Evolutionary conservation across 1,140 invertebrate species (phyloP), one percentile per base, ranked within the genome.

Genomic region (Pseudomyrmex concolor): DNA sequence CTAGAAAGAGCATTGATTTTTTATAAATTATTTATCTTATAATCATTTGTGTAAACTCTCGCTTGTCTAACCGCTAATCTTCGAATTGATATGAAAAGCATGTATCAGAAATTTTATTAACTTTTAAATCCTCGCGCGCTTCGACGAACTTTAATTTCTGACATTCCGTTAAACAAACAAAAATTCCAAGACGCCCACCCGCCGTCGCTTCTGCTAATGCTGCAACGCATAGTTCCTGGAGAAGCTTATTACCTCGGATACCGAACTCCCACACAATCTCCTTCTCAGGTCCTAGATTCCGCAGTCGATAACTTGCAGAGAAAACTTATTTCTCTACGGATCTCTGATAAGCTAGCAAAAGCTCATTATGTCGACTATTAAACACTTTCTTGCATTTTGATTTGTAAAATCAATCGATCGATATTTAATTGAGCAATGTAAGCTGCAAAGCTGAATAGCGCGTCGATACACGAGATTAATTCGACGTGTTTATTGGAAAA

Each of bases 191-290:
- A 80, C 70, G 60, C 74, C 66, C 55, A 64, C 22, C 22, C 2
- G 17, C 62, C 15, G 34, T 34, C 34, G 34, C 5, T 51, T 51
- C 10, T 13, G 50, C 50, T 12, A 51, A 51, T 78, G 59, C 66
- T 60, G 54, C 66, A 80, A 71, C 43, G 55, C 51, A 80, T 70
- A 78, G 76, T 70, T 80, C 9, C 5, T 59, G 22, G 54, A 1
- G 54, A 59, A 59, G 54, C 54, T 80, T 71, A 80, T 80, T 66
- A 66, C 76, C 51, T 78, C 54, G 76, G 67, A 80, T 80, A 60
- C 76, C n/a, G 19, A 59, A 71, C 34, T 17, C 22, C 66, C 76
- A 34, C 54, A 59, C 66, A 71, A 80, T 80, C 66, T 80, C 66
- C 76, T 71, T 9, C 51, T 80, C 43, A n/a, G 60, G 45, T 80